Base-by-base conservation (phyloP, 1,140 invertebrate species). In the Drosophila tsacasi region DNA sequence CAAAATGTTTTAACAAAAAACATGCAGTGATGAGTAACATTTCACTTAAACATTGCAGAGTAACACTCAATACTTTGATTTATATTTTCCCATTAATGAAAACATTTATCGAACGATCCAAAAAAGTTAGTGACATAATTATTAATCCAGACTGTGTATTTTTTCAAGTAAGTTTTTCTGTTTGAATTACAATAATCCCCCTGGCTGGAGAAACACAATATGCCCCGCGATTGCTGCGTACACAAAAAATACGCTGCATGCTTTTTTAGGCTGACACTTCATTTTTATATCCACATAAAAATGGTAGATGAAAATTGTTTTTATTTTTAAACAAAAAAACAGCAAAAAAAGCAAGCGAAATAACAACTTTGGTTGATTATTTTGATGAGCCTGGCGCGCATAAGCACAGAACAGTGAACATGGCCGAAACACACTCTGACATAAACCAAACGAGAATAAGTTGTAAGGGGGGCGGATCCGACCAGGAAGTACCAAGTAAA, bases 341-440 rank as follows among this genome's bases (percentile, higher is more conserved):
- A 47, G 19, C 57, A 35, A 66, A 72, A 85, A 68, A 58, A 25
- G 25, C 10, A 12, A 21, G 58, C 44, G 35, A 74, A 79, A 72
- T 65, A 64, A 57, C 72, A 87, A 84, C 81, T 89, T 89, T 84
- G 77, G 73, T 89, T 89, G 84, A 87, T 87, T 89, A 87, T 87
- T 87, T 87, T 89, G 84, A 87, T 87, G 84, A 89, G 77, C 49
- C 64, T 40, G 64, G 54, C 73, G 73, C 72, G 61, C 72, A 76
- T 58, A 77, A 81, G 73, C 65, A 65, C 78, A 69, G 78, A 85
- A 85, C 82, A 84, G 82, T 84, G 82, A 85, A 78, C 81, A 76
- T 77, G 47, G 47, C 64, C 39, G 25, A 67, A 40, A 76, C 54
- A 35, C 42, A 32, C 58, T 19, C 32, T 57, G 35, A 23, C 21